Percentiles rank a stretch among this genome's conserved stretches.
Conservation (phyloP, 2,888 invertebrate genomes). For the Agrypnus murinus region DNA sequence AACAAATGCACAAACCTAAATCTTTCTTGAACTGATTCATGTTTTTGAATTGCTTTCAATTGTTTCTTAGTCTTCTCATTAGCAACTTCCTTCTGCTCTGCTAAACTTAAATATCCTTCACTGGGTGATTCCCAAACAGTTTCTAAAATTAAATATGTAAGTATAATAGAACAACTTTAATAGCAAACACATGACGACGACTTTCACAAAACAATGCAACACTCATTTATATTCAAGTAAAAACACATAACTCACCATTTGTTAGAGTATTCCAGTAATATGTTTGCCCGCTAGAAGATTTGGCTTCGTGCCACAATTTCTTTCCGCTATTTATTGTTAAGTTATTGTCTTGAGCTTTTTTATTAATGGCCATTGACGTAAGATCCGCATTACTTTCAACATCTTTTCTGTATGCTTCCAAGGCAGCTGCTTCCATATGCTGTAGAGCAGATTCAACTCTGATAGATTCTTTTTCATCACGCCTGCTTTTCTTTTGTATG, state of each 20-base stretch:
- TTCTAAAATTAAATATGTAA: conserved; percentile 74
- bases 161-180: conserved; percentile 9
- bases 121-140: conserved; percentile 84
- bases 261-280: conserved; percentile 93
- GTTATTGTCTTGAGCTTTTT: conserved; percentile 64
- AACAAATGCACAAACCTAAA: conserved; percentile 33
- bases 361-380: conserved; percentile 73
- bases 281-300: conserved; percentile 82
- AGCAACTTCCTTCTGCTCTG: conserved; percentile 76
- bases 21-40: conserved; percentile 52
- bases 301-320: conserved; percentile 86
- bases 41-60: conserved; percentile 65
- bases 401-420: conserved; percentile 91
- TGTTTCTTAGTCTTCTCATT: conserved; percentile 72
- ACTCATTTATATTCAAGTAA: neutral
- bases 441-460: conserved; percentile 87
- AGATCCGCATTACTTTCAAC: conserved; percentile 81
- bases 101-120: conserved; percentile 81
- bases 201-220: neutral
- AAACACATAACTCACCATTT: conserved; percentile 75
- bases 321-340: conserved; percentile 64
- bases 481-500: conserved; percentile 88
- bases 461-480: conserved; percentile 84
- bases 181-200: neutral
- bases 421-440: conserved; percentile 93